Evolutionary conservation across 2,888 invertebrate genomes (phyloP).

Genomic region (Nasonia oneida): DNA sequence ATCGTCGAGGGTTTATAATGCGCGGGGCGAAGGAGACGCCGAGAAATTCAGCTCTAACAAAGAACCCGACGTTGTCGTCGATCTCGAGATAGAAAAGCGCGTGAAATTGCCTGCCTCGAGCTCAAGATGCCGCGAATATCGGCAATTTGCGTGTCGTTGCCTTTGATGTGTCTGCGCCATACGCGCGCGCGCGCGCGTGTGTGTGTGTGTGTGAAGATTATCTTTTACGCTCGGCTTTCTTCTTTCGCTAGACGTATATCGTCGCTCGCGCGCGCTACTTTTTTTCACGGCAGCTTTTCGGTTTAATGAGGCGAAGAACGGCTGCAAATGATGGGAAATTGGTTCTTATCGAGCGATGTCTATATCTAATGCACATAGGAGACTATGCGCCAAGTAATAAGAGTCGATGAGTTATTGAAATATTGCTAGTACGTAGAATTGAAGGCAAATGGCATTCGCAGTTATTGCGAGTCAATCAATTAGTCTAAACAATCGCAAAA

Average conservation of each 20-base stretch:
- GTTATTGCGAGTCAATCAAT: background rate
- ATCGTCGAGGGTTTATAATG: background rate
- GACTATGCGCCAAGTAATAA: background rate
- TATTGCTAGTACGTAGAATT: background rate
- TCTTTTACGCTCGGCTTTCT: background rate
- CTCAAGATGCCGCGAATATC: conserved; percentile 2
- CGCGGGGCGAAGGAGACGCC: background rate
- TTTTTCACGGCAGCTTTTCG: background rate
- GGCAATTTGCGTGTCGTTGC: background rate
- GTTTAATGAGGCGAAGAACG: conserved; percentile 2
- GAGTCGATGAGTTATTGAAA: background rate
- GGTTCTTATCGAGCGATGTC: background rate
- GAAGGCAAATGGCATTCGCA: background rate
- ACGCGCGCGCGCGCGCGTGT: background rate
- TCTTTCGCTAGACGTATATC: background rate
- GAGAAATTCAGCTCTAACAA: background rate
- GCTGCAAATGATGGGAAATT: background rate
- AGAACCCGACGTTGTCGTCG: background rate
- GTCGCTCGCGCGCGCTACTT: background rate
- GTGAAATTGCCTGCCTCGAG: background rate
- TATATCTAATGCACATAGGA: background rate
- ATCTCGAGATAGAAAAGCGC: conserved; percentile 2
- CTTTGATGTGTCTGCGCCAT: background rate
- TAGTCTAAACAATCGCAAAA: background rate
- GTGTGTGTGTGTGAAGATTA: background rate